Evolutionary conservation across 2,113 vertebrate species (phyloP).

Genomic region (Atrichornis clamosus): DNA sequence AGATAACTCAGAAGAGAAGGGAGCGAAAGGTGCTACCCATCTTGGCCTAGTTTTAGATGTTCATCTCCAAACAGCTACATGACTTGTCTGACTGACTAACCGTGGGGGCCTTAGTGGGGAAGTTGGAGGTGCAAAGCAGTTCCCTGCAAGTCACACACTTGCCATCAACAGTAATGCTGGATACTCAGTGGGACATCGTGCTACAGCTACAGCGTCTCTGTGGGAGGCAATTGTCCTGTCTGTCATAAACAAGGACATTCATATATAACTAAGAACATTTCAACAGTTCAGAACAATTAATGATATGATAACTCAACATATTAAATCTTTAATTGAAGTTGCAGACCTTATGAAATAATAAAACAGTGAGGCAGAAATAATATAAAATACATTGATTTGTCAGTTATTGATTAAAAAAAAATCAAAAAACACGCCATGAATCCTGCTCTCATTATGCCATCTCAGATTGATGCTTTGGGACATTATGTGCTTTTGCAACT

Average conservation of each 20-base stretch:
- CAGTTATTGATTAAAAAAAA: constrained; percentile 41
- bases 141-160: not conserved
- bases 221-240: not conserved
- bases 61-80: not conserved
- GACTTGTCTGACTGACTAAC: not conserved
- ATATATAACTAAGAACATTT: not conserved
- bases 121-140: not conserved
- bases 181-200: not conserved
- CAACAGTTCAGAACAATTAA: constrained; percentile 32
- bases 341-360: not conserved
- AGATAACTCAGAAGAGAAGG: not conserved
- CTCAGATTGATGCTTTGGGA: constrained; percentile 41
- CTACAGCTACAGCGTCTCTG: not conserved
- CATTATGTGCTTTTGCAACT: constrained; percentile 39
- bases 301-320: not conserved
- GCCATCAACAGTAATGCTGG: not conserved
- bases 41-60: not conserved
- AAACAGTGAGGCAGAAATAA: constrained; percentile 15
- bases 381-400: constrained; percentile 52
- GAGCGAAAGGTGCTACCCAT: not conserved
- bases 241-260: not conserved
- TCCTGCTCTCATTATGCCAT: constrained; percentile 52
- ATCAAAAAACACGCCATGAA: not conserved
- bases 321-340: constrained; percentile 10
- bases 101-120: not conserved